Base-by-base conservation (phyloP, 2,888 invertebrate species). In the Spilarctia lutea region DNA sequence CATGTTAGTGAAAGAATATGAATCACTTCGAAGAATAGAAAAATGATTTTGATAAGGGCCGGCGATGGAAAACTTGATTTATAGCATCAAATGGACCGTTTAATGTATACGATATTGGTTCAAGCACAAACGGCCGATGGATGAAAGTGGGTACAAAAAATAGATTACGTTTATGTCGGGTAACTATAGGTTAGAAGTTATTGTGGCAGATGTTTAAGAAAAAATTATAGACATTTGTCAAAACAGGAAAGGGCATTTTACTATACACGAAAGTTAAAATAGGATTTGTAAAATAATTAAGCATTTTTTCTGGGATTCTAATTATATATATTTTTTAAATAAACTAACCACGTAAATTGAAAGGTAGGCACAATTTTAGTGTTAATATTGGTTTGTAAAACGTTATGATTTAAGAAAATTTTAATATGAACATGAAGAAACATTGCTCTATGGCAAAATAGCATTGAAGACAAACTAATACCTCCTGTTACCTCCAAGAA, bases 1-100 rank as follows among this genome's bases (percentile, higher is more conserved):
- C 30, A 45, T 74, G 56, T 74, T 45, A 13, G 42, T 10, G 68
- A 76, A 78, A 76, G 71, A 77, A 78, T 78, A 75, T 75, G 68
- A 73, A 65, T 70, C 68, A 67, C 73, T 68, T 68, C 48, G 48
- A 52, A 73, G 76, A 71, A 77, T 85, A 73, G 76, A 69, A 77
- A 81, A 82, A 68, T 78, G 75, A 78, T 82, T 84, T 78, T 79
- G 81, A 79, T 84, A 82, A 77, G 68, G 68, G 30, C 42, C 33
- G 69, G 63, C 75, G 75, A 76, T 76, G 75, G 76, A 35, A 80
- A 81, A 84, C 83, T 79, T 84, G 83, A 83, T 82, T 84, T 84
- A 83, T 77, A 68, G 71, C 70, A 76, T 76, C 78, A 76, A 84
- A 79, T 82, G 79, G 79, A 82, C 75, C 81, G 76, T 73, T 77